These are phyloP conservation scores for Cetonia aurata DNA, from an alignment of 2,888 invertebrate species.

Conservation along the genomic window DNA sequence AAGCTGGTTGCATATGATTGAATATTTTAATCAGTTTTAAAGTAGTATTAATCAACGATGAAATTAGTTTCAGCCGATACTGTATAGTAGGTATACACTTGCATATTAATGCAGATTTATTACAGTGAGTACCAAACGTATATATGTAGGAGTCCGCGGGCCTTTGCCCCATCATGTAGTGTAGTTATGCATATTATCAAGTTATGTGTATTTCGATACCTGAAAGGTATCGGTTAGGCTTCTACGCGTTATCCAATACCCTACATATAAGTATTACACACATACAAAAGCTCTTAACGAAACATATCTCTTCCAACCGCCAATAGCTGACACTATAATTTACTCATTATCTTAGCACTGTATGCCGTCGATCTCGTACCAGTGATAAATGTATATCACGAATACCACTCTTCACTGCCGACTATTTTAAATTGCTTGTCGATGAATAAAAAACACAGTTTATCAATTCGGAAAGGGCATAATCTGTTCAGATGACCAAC, in stretches of 20 bases:
- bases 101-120: too few relatives aligned
- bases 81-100: too few relatives aligned
- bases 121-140: too few relatives aligned
- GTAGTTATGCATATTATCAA: not conserved
- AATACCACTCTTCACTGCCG: constrained; percentile 33
- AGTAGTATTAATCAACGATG: too few relatives aligned
- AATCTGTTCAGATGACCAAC: constrained; percentile 13
- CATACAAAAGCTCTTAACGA: constrained; percentile 21
- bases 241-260: constrained; percentile 1
- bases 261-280: not conserved
- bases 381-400: constrained; percentile 35
- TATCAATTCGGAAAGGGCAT: constrained; percentile 23
- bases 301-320: constrained; percentile 17
- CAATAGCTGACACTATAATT: constrained; percentile 36
- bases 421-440: constrained; percentile 37
- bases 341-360: constrained; percentile 32
- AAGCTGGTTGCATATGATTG: too few relatives aligned
- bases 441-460: constrained; percentile 36
- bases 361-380: constrained; percentile 19
- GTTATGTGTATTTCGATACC: constrained; percentile 5
- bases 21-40: too few relatives aligned
- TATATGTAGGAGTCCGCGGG: too few relatives aligned
- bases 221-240: not conserved
- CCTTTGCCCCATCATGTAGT: too few relatives aligned
- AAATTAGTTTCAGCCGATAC: too few relatives aligned